Evolutionary conservation across 2,797 vertebrate species (phyloP), one percentile per base, ranked within the genome.

Genomic region (Sarcophilus harrisii): DNA sequence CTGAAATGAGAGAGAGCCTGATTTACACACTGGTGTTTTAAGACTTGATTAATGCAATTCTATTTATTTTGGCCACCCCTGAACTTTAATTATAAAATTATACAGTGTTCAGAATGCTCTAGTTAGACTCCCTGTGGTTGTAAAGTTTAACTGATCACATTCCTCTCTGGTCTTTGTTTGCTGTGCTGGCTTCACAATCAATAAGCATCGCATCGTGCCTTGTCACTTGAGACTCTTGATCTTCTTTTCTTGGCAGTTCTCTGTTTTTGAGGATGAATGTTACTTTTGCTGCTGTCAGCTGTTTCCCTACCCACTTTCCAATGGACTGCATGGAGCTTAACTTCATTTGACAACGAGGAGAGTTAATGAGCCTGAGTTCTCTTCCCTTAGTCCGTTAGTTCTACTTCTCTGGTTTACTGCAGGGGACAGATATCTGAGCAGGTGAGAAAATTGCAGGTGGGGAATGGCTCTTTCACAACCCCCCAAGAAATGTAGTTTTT

Each of bases 81-180:
- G 94, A 96, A 94, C 93, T 97, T 96, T 93, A 97, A 95, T 96
- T 94, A 94, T 87, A 30, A 96, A 98, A 96, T 96, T 90, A 96
- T n/a, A 58, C 92, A 89, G 95, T 96, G 57, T 96, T 95, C 93
- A 32, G 93, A 96, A 96, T 91, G 45, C 90, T 12, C 0, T 38
- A 29, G 27, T 57, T 91, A 91, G 54, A 58, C 38, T 90, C 14
- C 16, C 28, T 27, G 29, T 90, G 55, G 73, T 27, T 92, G 96
- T 54, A 58, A 89, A 38, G 29, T 95, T 95, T 87, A 96, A 95
- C 60, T 60, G 60, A 93, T 57, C 0, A 92, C 52, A 8, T 57
- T 94, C 38, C 16, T 98, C 5, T 94, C 93, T 96, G 93, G 38
- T 58, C 81, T 97, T 91, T 92, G 30, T 3, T 95, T 54, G n/a